Evolutionary conservation across 2,888 invertebrate species (phyloP).

Genomic region (Anthrax anthrax): DNA sequence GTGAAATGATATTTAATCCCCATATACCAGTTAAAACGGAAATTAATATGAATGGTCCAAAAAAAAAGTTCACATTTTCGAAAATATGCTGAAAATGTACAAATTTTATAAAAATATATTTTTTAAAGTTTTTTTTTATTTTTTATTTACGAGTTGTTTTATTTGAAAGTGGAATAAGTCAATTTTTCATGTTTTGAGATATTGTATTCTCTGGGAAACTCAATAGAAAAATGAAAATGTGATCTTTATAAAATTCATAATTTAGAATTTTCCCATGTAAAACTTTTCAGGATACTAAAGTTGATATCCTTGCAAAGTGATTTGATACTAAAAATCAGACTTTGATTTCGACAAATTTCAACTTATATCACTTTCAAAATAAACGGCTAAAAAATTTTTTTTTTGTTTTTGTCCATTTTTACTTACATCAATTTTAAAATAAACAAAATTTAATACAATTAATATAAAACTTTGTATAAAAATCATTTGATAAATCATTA

Average conservation of each 20-base stretch:
- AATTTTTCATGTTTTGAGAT: too few species aligned
- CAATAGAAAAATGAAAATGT: too few species aligned
- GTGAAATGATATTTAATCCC: conserved; percentile 28
- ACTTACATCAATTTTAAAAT: conserved; percentile 19
- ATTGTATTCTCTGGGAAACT: too few species aligned
- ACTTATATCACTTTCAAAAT: too few species aligned
- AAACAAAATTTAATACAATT: conserved; percentile 27
- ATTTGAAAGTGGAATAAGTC: too few species aligned
- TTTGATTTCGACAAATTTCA: too few species aligned
- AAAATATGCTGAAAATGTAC: conserved; percentile 18
- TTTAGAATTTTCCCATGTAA: too few species aligned
- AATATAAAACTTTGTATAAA: conserved; percentile 27
- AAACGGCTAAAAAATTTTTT: not conserved
- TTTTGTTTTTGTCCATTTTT: not conserved
- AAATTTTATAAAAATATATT: not conserved
- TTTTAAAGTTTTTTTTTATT: too few species aligned
- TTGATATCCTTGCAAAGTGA: too few species aligned
- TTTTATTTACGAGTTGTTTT: too few species aligned
- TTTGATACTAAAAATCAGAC: not conserved
- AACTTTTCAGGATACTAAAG: too few species aligned
- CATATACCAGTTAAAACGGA: conserved; percentile 31
- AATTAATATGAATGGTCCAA: conserved; percentile 25
- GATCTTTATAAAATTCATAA: too few species aligned
- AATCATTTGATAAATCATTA: conserved; percentile 30
- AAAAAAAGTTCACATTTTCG: conserved; percentile 21